Percentiles rank a stretch among this genome's conserved stretches.
These are phyloP conservation scores for Chascanopsetta lugubris DNA, from an alignment of 2,113 vertebrate species.

Conservation along the genomic window DNA sequence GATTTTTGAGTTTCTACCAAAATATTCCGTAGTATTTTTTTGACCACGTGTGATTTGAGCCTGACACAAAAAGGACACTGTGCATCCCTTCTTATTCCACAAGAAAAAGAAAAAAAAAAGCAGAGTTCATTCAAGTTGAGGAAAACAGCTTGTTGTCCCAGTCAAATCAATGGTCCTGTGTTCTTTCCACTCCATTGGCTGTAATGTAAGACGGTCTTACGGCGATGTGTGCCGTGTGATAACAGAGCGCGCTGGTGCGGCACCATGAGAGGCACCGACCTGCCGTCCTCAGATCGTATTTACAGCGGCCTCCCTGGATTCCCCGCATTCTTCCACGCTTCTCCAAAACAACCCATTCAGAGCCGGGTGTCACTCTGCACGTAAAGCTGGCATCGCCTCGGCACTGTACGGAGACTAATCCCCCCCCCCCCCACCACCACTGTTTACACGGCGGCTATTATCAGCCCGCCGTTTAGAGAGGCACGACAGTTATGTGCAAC, in stretches of 20 bases:
- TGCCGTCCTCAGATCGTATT: conserved; percentile 47
- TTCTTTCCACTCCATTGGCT: background rate
- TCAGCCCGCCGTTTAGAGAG: conserved; percentile 34
- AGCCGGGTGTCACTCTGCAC: conserved; percentile 34
- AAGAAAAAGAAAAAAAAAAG: background rate
- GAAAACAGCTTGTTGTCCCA: background rate
- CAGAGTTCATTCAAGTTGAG: background rate
- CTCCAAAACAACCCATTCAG: conserved; percentile 64
- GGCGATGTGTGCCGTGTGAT: background rate
- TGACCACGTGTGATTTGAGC: background rate
- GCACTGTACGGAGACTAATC: conserved; percentile 24
- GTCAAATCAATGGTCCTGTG: background rate
- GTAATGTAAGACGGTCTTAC: background rate
- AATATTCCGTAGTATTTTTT: background rate
- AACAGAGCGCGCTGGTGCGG: conserved; percentile 18
- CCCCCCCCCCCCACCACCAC: background rate
- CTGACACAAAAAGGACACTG: background rate
- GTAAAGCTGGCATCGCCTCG: conserved; percentile 38
- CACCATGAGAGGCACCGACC: conserved; percentile 30
- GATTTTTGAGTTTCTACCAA: no score
- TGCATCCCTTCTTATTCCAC: background rate
- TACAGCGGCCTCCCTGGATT: conserved; percentile 60
- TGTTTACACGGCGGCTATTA: conserved; percentile 24
- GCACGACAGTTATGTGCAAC: conserved; percentile 28
- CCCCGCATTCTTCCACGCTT: conserved; percentile 60